These are phyloP conservation scores for Sebastes kiyomatsui DNA, from an alignment of 2,797 vertebrate species.

Conservation along the genomic window DNA sequence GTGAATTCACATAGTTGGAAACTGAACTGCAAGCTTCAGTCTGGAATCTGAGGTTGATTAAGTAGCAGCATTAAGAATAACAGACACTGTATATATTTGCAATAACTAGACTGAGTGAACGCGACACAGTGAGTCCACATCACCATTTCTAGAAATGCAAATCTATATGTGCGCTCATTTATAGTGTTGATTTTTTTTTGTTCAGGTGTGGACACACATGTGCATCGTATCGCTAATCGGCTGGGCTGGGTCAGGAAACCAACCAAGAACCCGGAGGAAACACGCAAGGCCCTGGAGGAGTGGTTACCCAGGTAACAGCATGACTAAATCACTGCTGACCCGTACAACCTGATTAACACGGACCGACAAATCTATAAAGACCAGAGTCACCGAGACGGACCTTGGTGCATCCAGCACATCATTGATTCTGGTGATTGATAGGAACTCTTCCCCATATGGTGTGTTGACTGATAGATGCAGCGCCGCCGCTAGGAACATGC, in stretches of 20 bases:
- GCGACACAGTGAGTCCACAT: not conserved
- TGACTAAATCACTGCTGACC: not conserved
- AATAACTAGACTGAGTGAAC: too few species aligned
- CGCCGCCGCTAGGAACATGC: fast-evolving
- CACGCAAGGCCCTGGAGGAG: slow-evolving; percentile 88
- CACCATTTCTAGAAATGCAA: not conserved
- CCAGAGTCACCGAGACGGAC: not conserved
- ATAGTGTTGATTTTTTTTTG: not conserved
- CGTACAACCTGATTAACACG: not conserved
- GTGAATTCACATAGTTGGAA: not conserved
- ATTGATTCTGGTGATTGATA: too few species aligned
- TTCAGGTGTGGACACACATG: slow-evolving; percentile 95
- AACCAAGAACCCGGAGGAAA: slow-evolving; percentile 89
- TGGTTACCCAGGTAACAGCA: slow-evolving; percentile 92
- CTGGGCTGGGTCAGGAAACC: slow-evolving; percentile 87
- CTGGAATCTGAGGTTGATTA: not conserved
- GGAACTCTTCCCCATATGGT: not conserved
- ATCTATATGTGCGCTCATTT: not conserved
- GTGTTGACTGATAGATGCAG: not conserved
- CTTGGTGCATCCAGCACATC: not conserved
- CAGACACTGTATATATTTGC: not conserved
- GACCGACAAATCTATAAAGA: not conserved
- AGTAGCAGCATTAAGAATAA: not conserved
- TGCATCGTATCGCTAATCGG: slow-evolving; percentile 93
- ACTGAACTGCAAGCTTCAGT: not conserved